A percentile compares a stretch with the other conserved stretches of the same genome.
These are phyloP conservation scores for Eremobia ochroleuca DNA, from an alignment of 2,888 invertebrate species.

Conservation along the genomic window DNA sequence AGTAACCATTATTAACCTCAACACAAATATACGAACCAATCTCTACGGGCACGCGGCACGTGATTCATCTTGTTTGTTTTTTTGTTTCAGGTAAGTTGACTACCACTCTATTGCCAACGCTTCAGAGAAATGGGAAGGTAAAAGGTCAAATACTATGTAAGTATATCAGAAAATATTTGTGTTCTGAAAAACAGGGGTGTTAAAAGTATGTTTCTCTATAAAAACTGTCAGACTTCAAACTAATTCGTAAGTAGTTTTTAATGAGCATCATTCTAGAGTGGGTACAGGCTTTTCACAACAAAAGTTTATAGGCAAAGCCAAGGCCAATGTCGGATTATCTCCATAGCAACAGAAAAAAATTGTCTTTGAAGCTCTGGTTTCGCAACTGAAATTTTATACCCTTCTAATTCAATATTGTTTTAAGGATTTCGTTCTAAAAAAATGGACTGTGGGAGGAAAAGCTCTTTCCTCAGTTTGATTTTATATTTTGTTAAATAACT, in stretches of 20 bases:
- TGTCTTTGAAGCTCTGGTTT: slow-evolving; percentile 35
- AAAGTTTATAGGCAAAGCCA: slow-evolving; percentile 1
- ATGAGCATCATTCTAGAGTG: background rate
- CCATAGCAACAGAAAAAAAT: slow-evolving; percentile 33
- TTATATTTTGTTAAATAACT: background rate
- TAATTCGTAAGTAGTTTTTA: background rate
- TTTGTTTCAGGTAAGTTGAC: slow-evolving; percentile 82
- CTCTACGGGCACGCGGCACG: slow-evolving; percentile 48
- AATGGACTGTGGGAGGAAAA: background rate
- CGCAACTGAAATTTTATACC: slow-evolving; percentile 43
- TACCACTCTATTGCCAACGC: slow-evolving; percentile 32
- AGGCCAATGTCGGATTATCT: slow-evolving; percentile 23
- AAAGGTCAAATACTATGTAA: slow-evolving; percentile 41
- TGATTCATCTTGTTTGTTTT: slow-evolving; percentile 64
- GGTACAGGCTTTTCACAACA: background rate
- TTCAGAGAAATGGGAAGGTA: slow-evolving; percentile 45
- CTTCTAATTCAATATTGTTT: slow-evolving; percentile 39
- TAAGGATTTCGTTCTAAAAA: slow-evolving; percentile 25
- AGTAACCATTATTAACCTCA: slow-evolving; percentile 78
- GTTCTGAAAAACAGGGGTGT: too few species aligned
- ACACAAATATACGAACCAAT: slow-evolving; percentile 66
- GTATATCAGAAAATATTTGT: background rate
- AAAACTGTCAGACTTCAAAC: background rate
- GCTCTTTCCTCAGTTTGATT: background rate
- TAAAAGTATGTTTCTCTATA: background rate